phyloP scores from a whole-genome alignment of 2,113 vertebrate genomes.

The Laticauda laticaudata region DNA sequence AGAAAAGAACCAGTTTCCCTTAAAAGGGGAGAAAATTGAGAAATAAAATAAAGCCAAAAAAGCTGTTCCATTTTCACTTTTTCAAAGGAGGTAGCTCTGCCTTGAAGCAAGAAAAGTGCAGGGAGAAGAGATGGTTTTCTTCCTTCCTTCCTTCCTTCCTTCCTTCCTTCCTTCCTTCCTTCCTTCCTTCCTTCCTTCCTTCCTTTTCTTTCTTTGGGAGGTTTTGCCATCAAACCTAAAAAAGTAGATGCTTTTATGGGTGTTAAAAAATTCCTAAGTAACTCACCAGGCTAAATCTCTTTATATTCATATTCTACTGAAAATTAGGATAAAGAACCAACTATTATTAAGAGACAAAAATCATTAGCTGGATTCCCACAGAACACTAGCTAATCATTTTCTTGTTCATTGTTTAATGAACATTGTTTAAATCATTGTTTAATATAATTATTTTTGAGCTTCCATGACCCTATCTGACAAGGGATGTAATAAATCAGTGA shows the following conservation, averaged over 20 bases:
- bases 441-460: not conserved
- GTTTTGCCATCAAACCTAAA: not conserved
- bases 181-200: too few relatives aligned
- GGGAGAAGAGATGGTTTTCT: too few relatives aligned
- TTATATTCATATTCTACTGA: not conserved
- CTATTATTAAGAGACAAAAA: not conserved
- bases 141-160: too few relatives aligned
- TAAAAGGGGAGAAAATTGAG: not conserved
- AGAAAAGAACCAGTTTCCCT: not conserved
- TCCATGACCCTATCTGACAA: not conserved
- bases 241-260: not conserved
- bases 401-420: not conserved
- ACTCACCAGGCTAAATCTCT: not conserved
- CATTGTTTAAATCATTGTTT: not conserved
- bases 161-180: too few relatives aligned
- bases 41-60: not conserved
- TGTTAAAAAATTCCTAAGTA: not conserved
- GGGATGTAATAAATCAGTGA: not conserved
- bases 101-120: not conserved
- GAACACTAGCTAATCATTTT: not conserved
- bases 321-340: not conserved
- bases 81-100: not conserved
- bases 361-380: not conserved
- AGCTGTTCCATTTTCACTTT: not conserved
- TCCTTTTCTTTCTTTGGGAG: too few relatives aligned